Evolutionary conservation across 1,140 invertebrate genomes (phyloP).

Genomic region (Cheumatopsyche charites): DNA sequence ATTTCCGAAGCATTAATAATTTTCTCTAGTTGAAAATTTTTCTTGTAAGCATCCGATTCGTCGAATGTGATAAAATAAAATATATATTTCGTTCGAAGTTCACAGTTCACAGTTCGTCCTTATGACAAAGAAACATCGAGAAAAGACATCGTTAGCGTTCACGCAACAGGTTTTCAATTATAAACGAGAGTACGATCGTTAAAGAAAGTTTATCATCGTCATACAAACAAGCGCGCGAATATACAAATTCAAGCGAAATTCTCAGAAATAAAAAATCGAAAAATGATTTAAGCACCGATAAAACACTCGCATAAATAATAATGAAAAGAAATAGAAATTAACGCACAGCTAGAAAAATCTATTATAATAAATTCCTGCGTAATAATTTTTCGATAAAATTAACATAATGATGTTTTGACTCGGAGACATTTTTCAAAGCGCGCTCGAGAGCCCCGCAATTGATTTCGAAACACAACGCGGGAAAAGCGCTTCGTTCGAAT

Average conservation of each 20-base stretch:
- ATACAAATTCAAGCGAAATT: background rate
- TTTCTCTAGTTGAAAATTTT: too few species aligned
- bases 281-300: background rate
- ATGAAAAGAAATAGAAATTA: background rate
- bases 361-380: constrained; percentile 23
- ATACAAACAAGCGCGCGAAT: background rate
- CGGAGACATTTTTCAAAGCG: constrained; percentile 4
- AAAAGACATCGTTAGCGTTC: background rate
- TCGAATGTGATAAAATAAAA: background rate
- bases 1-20: too few species aligned
- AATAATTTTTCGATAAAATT: constrained; percentile 22
- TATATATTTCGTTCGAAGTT: constrained; percentile 8
- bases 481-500: constrained; percentile 7
- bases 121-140: background rate
- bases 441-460: constrained; percentile 1
- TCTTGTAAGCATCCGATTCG: too few species aligned
- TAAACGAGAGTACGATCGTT: constrained; percentile 1
- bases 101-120: background rate
- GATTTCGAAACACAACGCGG: constrained; percentile 8
- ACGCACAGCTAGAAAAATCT: background rate
- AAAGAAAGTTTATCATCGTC: background rate
- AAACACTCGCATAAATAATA: too few species aligned
- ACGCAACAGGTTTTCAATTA: constrained; percentile 14
- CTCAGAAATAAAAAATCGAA: background rate
- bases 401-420: constrained; percentile 22